These are phyloP conservation scores for Ceraclea dissimilis DNA, from an alignment of 2,888 invertebrate species.

Conservation along the genomic window DNA sequence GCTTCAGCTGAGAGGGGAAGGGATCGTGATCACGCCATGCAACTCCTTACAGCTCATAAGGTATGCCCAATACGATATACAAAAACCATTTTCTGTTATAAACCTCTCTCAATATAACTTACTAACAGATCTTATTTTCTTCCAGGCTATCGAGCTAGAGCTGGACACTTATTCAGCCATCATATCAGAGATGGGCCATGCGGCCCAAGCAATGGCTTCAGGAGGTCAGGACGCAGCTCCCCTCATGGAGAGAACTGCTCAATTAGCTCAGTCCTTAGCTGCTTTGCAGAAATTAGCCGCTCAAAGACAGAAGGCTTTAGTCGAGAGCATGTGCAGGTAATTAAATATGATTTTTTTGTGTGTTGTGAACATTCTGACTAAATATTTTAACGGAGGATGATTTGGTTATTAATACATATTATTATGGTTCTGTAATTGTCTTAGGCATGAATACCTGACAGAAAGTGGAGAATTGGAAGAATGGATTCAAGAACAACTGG, in stretches of 20 bases:
- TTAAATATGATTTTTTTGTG: not conserved
- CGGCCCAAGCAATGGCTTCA: conserved; percentile 72
- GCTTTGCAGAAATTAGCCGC: conserved; percentile 74
- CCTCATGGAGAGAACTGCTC: conserved; percentile 67
- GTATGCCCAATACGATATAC: too few species aligned
- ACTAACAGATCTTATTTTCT: not conserved
- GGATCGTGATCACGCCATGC: conserved; percentile 85
- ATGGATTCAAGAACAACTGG: conserved; percentile 88
- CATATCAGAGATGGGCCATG: conserved; percentile 87
- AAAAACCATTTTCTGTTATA: not conserved
- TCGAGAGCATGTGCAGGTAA: conserved; percentile 76
- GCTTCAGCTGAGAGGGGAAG: conserved; percentile 81
- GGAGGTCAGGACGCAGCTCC: conserved; percentile 78
- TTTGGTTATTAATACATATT: too few species aligned
- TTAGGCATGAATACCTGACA: conserved; percentile 79
- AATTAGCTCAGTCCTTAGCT: conserved; percentile 70
- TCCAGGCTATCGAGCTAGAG: conserved; percentile 77
- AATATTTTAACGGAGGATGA: too few species aligned
- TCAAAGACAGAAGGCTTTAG: conserved; percentile 73
- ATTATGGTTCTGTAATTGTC: too few species aligned
- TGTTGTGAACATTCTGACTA: too few species aligned
- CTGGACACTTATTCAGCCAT: conserved; percentile 87
- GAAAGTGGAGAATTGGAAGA: conserved; percentile 85
- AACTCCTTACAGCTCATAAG: conserved; percentile 91
- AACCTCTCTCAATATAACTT: too few species aligned